A percentile compares a stretch with the other conserved stretches of the same genome.
phyloP scores from a whole-genome alignment of 1,140 invertebrate genomes.

The Cepaea nemoralis region DNA sequence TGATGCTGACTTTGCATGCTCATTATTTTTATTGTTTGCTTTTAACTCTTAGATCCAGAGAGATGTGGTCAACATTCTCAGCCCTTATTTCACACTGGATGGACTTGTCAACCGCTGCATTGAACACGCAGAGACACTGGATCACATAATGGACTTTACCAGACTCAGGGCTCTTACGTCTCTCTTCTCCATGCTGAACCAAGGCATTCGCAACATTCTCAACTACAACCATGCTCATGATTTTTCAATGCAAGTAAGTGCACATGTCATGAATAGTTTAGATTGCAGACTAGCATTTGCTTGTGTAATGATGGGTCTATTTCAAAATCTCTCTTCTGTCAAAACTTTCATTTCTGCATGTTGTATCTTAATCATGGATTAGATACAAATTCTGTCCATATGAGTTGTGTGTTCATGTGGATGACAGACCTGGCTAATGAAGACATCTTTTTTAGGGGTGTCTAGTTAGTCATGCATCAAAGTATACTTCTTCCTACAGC shows the following conservation, averaged over 20 bases:
- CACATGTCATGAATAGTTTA: conserved; percentile 14
- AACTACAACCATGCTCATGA: conserved; percentile 95
- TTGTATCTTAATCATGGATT: no score
- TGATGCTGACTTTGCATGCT: no score
- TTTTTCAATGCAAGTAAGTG: conserved; percentile 84
- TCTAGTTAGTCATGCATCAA: no score
- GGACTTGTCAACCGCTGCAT: conserved; percentile 92
- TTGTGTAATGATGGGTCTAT: no score
- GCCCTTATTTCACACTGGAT: conserved; percentile 89
- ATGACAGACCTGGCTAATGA: no score
- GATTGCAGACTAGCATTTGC: neutral
- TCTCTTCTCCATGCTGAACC: conserved; percentile 98
- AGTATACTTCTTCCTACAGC: no score
- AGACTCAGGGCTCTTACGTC: conserved; percentile 92
- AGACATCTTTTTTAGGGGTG: no score
- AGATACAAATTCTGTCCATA: no score
- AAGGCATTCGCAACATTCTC: conserved; percentile 87
- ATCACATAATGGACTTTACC: conserved; percentile 99
- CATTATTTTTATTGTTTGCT: no score
- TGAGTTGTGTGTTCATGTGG: no score
- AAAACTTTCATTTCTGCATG: no score
- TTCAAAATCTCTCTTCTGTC: no score
- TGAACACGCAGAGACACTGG: conserved; percentile 86
- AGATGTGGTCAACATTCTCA: conserved; percentile 87
- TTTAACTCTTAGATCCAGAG: conserved; percentile 80